Evolutionary conservation across 2,797 vertebrate species (phyloP).

Genomic region (Dipus sagitta): DNA sequence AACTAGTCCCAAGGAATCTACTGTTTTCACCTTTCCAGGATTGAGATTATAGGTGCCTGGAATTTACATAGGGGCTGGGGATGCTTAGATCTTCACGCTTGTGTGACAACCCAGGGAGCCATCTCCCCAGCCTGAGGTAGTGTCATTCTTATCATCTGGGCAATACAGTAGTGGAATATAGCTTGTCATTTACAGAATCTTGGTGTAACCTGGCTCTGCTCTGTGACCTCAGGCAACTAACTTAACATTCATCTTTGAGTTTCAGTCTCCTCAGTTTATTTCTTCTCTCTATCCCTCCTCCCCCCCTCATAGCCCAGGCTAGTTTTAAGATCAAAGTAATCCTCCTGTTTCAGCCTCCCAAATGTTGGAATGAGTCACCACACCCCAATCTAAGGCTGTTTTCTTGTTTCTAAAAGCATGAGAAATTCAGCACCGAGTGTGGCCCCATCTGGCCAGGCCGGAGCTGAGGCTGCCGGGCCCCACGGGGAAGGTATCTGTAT

Average conservation of each 20-base stretch:
- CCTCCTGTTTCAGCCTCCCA: background rate
- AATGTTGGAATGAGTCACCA: background rate
- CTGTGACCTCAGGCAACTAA: background rate
- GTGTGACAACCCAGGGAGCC: no score
- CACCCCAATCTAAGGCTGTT: background rate
- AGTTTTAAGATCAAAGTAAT: background rate
- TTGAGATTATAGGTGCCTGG: no score
- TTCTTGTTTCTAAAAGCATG: background rate
- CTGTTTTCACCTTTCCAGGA: no score
- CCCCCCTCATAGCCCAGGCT: background rate
- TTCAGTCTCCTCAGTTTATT: background rate
- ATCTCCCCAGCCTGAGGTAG: background rate
- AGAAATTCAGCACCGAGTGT: background rate
- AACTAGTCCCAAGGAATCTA: no score
- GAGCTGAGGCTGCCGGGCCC: background rate
- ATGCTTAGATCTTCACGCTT: no score
- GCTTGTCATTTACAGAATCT: no score
- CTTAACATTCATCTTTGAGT: background rate
- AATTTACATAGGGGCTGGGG: no score
- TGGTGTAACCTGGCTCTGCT: background rate
- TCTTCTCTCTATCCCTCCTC: background rate
- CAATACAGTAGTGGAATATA: background rate
- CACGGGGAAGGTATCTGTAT: conserved; percentile 34
- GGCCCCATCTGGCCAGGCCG: background rate
- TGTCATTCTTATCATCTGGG: background rate